phyloP scores from a whole-genome alignment of 2,113 vertebrate species.

The Sorex araneus region DNA sequence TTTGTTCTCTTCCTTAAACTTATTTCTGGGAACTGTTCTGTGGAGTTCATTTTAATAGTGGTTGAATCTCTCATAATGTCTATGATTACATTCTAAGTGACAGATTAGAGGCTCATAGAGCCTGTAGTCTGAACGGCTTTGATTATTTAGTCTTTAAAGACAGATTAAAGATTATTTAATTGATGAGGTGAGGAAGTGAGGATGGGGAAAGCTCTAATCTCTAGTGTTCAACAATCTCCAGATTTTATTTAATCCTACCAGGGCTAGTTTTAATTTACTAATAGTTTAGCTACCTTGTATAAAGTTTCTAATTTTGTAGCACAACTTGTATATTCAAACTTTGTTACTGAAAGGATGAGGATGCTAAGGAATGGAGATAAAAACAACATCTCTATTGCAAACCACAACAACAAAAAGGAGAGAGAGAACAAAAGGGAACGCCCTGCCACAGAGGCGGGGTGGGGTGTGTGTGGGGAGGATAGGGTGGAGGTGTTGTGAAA shows the following conservation, averaged over 20 bases:
- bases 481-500: too few species aligned
- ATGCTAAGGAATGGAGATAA: background rate
- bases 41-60: background rate
- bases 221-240: background rate
- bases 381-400: too few species aligned
- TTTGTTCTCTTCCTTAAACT: background rate
- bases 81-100: constrained; percentile 5
- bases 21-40: background rate
- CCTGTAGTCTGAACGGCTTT: background rate
- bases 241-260: background rate
- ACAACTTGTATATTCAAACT: background rate
- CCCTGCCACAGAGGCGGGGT: too few species aligned
- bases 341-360: background rate
- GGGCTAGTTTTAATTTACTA: background rate
- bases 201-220: background rate
- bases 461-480: too few species aligned
- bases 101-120: background rate
- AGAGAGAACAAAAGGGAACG: too few species aligned
- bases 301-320: constrained; percentile 24
- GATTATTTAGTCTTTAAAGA: background rate
- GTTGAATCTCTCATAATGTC: background rate
- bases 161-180: background rate
- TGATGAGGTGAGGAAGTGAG: rapidly evolving
- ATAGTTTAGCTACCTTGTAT: background rate
- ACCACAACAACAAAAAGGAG: too few species aligned